Percentiles rank a stretch among this genome's conserved stretches.
Conservation (phyloP, 2,113 vertebrate genomes). For the Peromyscus maniculatus region DNA sequence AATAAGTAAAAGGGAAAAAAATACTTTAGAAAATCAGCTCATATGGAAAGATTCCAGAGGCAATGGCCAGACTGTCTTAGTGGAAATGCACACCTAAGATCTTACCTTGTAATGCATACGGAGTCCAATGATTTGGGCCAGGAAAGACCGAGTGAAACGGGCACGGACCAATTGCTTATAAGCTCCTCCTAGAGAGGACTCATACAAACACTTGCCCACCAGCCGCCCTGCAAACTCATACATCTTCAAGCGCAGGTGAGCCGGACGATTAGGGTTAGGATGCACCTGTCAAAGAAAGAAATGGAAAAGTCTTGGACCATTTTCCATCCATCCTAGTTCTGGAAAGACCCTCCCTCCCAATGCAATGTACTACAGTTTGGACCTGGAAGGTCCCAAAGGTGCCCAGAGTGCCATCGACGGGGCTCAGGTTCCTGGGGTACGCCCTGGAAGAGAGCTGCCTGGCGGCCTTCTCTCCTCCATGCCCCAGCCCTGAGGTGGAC, state of each 20-base stretch:
- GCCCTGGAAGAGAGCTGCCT: background rate
- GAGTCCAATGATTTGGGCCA: conserved; percentile 99
- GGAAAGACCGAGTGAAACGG: conserved; percentile 97
- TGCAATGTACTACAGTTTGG: background rate
- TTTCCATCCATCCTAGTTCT: conserved; percentile 57
- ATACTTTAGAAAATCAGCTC: background rate
- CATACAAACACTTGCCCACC: conserved; percentile 99
- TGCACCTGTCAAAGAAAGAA: conserved; percentile 91
- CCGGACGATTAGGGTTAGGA: conserved; percentile 94
- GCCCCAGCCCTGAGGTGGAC: background rate
- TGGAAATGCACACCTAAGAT: background rate
- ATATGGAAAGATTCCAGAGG: background rate
- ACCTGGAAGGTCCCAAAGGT: background rate
- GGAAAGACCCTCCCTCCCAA: background rate
- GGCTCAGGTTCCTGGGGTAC: background rate
- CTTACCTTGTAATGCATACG: conserved; percentile 99
- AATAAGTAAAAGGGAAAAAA: background rate
- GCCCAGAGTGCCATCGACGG: background rate
- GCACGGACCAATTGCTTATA: conserved; percentile 98
- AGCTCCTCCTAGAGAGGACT: conserved; percentile 96
- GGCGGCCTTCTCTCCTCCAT: background rate
- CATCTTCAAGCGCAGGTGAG: conserved; percentile 93
- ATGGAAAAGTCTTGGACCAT: background rate
- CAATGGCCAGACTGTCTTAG: background rate
- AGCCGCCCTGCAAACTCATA: conserved; percentile 98